A percentile compares a stretch with the other conserved stretches of the same genome.
phyloP scores from a whole-genome alignment of 30 jellyfish, hydroid and myxozoan species.

The Cassiopea xamachana region DNA sequence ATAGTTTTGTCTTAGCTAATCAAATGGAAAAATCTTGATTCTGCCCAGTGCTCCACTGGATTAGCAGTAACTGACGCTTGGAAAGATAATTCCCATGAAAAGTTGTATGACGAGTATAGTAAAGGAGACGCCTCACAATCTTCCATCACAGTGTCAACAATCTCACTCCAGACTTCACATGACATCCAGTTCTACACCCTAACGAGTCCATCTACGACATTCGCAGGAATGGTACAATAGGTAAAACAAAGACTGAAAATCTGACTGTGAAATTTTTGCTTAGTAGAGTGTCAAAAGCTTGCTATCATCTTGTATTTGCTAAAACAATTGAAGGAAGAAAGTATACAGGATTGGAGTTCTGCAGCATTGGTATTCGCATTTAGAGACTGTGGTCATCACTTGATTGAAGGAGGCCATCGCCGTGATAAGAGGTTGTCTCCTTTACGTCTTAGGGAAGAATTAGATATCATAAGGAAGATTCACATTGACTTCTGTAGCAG shows the following conservation, averaged over 20 bases:
- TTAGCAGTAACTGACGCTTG: neutral
- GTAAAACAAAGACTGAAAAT: neutral
- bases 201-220: neutral
- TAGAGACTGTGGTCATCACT: no score
- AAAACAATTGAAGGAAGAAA: no score
- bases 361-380: no score
- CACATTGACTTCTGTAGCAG: no score
- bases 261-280: neutral
- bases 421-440: no score
- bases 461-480: no score
- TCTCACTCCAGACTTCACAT: no score
- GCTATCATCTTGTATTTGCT: neutral
- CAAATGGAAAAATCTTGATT: neutral
- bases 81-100: neutral
- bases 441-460: no score
- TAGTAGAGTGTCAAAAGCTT: neutral
- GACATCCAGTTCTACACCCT: neutral
- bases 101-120: neutral
- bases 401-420: no score
- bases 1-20: neutral
- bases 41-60: neutral
- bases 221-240: neutral
- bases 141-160: neutral
- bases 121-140: neutral
- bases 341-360: no score